Evolutionary conservation across 23 tunicate species (phyloP).

Genomic region (Ascidia mentula): DNA sequence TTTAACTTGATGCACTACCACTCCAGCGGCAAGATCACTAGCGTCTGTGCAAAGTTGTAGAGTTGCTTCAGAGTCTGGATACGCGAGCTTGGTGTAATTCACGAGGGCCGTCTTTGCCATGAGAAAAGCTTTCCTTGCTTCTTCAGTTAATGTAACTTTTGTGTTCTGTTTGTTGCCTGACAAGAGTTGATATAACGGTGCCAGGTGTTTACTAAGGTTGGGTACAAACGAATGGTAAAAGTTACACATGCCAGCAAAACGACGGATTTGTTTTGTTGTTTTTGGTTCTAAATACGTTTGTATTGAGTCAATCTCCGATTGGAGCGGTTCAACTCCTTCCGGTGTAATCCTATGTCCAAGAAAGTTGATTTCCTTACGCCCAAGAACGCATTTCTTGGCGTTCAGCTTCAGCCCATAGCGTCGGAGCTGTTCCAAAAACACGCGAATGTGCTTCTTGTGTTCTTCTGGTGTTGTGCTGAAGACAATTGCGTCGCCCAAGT

Average conservation of each 20-base stretch:
- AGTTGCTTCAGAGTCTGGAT: background rate
- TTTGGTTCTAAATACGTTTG: background rate
- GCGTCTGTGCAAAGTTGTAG: background rate
- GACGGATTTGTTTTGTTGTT: conserved; percentile 5
- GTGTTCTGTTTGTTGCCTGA: background rate
- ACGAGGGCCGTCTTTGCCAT: background rate
- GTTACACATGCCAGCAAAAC: background rate
- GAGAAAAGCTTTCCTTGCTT: conserved; percentile 13
- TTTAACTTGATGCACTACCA: background rate
- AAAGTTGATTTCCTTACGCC: background rate
- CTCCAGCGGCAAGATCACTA: background rate
- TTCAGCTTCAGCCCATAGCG: background rate
- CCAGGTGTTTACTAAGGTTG: background rate
- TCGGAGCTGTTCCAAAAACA: background rate
- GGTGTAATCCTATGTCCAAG: background rate
- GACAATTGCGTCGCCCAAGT: background rate
- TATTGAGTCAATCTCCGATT: background rate
- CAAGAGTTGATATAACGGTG: background rate
- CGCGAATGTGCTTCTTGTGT: background rate
- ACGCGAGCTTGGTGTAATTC: background rate
- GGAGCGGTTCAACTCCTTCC: background rate
- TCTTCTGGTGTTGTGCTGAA: background rate
- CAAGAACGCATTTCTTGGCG: conserved; percentile 4
- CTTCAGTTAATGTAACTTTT: background rate
- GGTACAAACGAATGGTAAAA: background rate